phyloP scores from a whole-genome alignment of 2,888 invertebrate species.

The Campoplex capitator region DNA sequence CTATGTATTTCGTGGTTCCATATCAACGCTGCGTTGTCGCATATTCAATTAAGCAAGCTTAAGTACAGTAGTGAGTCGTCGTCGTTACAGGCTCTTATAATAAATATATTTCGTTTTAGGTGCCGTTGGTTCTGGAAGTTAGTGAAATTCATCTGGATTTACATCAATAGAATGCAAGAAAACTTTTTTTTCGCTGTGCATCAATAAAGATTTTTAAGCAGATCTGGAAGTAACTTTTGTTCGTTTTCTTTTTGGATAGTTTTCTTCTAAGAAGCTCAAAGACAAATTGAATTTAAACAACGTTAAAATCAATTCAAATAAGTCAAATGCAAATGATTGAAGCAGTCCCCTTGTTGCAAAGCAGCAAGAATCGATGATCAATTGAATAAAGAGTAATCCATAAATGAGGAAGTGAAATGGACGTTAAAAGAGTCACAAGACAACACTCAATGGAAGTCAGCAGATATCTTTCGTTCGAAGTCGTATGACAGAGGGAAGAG shows the following conservation, averaged over 20 bases:
- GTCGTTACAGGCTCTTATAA: not conserved
- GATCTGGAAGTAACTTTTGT: not conserved
- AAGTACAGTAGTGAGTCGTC: not conserved
- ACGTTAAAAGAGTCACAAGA: conserved; percentile 39
- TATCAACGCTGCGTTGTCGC: conserved; percentile 34
- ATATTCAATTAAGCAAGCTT: conserved; percentile 59
- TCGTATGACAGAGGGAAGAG: not conserved
- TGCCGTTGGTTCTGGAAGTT: not conserved
- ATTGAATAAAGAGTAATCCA: not conserved
- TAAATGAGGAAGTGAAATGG: not conserved
- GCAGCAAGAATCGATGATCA: not conserved
- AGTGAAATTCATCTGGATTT: not conserved
- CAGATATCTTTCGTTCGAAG: conserved; percentile 14
- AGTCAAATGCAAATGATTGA: not conserved
- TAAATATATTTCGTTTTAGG: not conserved
- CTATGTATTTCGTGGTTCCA: conserved; percentile 49
- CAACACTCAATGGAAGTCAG: conserved; percentile 37
- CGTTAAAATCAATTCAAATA: no score
- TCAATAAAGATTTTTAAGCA: not conserved
- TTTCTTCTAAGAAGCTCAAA: no score
- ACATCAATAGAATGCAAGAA: not conserved
- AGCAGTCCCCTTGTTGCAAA: not conserved
- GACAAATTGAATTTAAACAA: not conserved
- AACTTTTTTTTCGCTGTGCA: not conserved
- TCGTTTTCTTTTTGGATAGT: no score